These are phyloP conservation scores for Lophius piscatorius DNA, from an alignment of 2,113 vertebrate genomes.

Conservation along the genomic window DNA sequence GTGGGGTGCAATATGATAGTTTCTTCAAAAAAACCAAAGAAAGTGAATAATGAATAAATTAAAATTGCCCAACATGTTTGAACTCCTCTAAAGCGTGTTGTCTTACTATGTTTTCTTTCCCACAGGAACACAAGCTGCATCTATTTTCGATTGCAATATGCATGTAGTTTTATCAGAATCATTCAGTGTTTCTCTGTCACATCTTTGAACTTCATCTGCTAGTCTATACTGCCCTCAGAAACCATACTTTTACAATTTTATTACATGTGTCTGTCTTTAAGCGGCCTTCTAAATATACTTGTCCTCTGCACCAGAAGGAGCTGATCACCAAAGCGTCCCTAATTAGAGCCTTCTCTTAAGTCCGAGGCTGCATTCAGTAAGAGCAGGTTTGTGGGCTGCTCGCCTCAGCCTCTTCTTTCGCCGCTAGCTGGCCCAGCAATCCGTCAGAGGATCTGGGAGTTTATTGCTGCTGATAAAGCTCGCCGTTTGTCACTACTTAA, in stretches of 20 bases:
- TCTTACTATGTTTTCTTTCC: too few relatives aligned
- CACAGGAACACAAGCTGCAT: too few relatives aligned
- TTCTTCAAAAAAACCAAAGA: too few relatives aligned
- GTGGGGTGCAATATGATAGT: too few relatives aligned
- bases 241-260: constrained; percentile 64
- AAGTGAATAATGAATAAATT: too few relatives aligned
- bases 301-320: constrained; percentile 13
- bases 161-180: background rate
- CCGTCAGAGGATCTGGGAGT: constrained; percentile 12
- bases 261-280: constrained; percentile 66
- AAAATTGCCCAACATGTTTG: too few relatives aligned
- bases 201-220: constrained; percentile 33
- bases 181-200: constrained; percentile 18
- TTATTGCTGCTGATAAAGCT: constrained; percentile 29
- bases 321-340: constrained; percentile 54
- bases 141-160: too few relatives aligned
- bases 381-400: constrained; percentile 57
- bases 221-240: constrained; percentile 48
- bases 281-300: constrained; percentile 67
- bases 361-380: constrained; percentile 52
- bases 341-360: constrained; percentile 68
- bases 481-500: constrained; percentile 22
- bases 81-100: too few relatives aligned
- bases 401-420: constrained; percentile 17
- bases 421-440: constrained; percentile 21